These are phyloP conservation scores for Rhaphigaster nebulosa DNA, from an alignment of 2,888 invertebrate species.

Conservation along the genomic window DNA sequence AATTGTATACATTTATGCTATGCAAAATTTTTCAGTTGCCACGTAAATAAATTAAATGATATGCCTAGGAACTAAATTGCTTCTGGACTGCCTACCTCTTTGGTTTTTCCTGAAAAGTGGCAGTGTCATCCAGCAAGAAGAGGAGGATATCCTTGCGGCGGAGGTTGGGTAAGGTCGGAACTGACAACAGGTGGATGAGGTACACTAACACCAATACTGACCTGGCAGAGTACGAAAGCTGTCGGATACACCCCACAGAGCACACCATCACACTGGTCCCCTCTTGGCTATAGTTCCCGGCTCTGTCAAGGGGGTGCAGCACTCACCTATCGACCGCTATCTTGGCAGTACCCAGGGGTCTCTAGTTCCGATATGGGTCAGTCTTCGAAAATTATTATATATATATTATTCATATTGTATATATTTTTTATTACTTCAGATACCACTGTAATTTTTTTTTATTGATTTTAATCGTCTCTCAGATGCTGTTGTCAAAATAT, in stretches of 20 bases:
- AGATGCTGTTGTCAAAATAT: too few relatives aligned
- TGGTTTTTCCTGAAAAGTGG: not conserved
- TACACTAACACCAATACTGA: not conserved
- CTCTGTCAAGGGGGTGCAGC: not conserved
- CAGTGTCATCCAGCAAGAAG: not conserved
- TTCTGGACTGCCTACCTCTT: not conserved
- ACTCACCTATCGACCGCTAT: not conserved
- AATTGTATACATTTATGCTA: too few relatives aligned
- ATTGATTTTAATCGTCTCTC: too few relatives aligned
- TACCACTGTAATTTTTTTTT: too few relatives aligned
- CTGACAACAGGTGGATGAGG: conserved; percentile 6
- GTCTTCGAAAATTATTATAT: too few relatives aligned
- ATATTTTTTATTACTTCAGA: too few relatives aligned
- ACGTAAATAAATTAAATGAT: not conserved
- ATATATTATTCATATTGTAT: too few relatives aligned
- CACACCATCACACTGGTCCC: conserved; percentile 1
- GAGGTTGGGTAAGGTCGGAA: conserved; percentile 16
- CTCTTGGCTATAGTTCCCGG: not conserved
- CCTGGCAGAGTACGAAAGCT: not conserved
- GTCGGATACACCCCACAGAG: conserved; percentile 1
- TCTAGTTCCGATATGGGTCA: too few relatives aligned
- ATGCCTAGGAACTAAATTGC: not conserved
- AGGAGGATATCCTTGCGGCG: not conserved
- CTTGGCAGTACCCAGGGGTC: not conserved
- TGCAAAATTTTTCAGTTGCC: too few relatives aligned